phyloP scores from a whole-genome alignment of 2,113 vertebrate species.

The Cyprinodon variegatus region DNA sequence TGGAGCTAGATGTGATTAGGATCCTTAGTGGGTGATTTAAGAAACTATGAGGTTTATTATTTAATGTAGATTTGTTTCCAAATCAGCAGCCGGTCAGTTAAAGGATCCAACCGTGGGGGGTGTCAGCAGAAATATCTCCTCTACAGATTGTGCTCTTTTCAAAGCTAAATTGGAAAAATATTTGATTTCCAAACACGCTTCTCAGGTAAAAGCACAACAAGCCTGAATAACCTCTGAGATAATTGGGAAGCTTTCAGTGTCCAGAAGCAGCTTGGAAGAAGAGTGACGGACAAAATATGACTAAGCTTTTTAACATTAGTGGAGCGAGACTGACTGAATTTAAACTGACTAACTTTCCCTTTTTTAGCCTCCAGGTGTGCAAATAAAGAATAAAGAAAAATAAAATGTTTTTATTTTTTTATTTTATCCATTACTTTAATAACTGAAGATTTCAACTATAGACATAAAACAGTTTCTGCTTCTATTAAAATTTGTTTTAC shows the following conservation, averaged over 20 bases:
- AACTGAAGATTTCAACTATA: too few species aligned
- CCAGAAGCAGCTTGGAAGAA: constrained; percentile 53
- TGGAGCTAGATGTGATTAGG: neutral
- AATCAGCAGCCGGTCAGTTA: neutral
- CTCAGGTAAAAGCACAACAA: constrained; percentile 58
- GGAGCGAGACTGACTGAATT: constrained; percentile 31
- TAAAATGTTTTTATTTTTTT: constrained; percentile 16
- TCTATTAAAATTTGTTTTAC: too few species aligned
- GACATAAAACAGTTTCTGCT: too few species aligned
- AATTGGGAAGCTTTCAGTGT: constrained; percentile 65
- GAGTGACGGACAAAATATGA: constrained; percentile 68
- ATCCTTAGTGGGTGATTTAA: neutral
- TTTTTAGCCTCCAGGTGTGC: constrained; percentile 32
- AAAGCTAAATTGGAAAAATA: constrained; percentile 22
- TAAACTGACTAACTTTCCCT: constrained; percentile 39
- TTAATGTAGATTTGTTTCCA: neutral
- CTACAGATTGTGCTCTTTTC: neutral
- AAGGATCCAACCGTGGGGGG: neutral
- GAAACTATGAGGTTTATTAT: neutral
- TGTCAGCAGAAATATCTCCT: neutral
- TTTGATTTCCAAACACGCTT: constrained; percentile 52
- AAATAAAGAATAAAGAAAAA: constrained; percentile 33
- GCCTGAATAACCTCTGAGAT: constrained; percentile 45
- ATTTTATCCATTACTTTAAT: neutral
- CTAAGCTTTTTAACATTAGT: constrained; percentile 53